Base-by-base conservation (phyloP, 92 coral and sea anemone genomes). In the Paramuricea clavata region DNA sequence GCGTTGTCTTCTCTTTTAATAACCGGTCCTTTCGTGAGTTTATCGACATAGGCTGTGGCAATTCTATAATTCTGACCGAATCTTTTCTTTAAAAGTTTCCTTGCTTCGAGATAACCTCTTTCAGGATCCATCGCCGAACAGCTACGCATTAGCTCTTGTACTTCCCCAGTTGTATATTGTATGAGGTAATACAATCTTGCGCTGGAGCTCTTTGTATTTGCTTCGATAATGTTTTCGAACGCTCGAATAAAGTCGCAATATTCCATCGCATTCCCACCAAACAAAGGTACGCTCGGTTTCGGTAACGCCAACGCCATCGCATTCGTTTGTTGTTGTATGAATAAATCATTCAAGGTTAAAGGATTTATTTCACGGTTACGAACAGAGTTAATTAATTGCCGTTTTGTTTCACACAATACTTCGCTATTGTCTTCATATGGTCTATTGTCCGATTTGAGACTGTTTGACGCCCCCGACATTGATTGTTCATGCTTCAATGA, bases 281-380 rank as follows among this genome's bases (percentile, higher is more conserved):
- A 85, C 30, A 85, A 34, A 22, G 76, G 94, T n/a, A n/a, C n/a
- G n/a, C n/a, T n/a, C n/a, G n/a, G n/a, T n/a, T n/a, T n/a, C n/a
- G n/a, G n/a, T n/a, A 90, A 64, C 25, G 83, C 74, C 25, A 91
- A 88, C 15, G 87, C 89, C 86, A 77, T 76, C 59, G 74, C 50
- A n/a, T 87, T 65, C 81, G 76, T 83, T 56, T 88, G 92, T 67
- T 88, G 90, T 59, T 90, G 93, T 65, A 5, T 68, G 11, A 68
- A 68, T 15, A 68, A 15, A 25, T 68, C 44, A 30, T 68, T 35
- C 74, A 68, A 68, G 27, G 36, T 68, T 27, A 35, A 68, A 31
- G 39, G n/a, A n/a, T n/a, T n/a, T n/a, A n/a, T n/a, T n/a, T n/a
- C n/a, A n/a, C n/a, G n/a, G n/a, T n/a, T n/a, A n/a, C n/a, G n/a